Evolutionary conservation across 2,888 invertebrate species (phyloP), one percentile per base, ranked within the genome.

Genomic region (Malthinus flaveolus): DNA sequence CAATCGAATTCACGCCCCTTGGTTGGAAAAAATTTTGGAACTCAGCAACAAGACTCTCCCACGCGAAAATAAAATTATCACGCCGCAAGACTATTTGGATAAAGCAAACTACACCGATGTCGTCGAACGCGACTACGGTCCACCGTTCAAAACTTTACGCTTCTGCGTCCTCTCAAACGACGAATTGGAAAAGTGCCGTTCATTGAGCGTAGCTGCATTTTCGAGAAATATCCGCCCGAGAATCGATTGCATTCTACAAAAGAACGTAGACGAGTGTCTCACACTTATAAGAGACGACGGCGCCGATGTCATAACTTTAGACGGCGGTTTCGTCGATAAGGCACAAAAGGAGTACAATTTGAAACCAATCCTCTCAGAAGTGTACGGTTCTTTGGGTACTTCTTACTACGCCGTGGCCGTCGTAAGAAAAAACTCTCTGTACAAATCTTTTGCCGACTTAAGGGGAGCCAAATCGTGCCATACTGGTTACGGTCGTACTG

Each of bases 221-320:
- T 89, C 91, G 1, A 82, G 92, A 54, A 88, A 91, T 70, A 87
- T 91, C 37, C 82, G 92, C 5, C 95, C 95, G 0, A 85, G 87
- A 65, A 82, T 95, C 46, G 88, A 90, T 71, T 96, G 95, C 72
- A 80, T 89, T 1, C 80, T 83, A 62, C 85, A 89, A 39, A 80
- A 83, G 35, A 83, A 83, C 23, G 82, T 85, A 45, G 83, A 85
- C 7, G 84, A 83, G 32, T 93, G 92, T 73, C 78, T 91, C 70
- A 82, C 83, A 62, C 83, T 83, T 45, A 85, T 92, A 7, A 82
- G 84, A 69, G 84, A 86, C 65, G 86, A 87, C 62, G 85, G 85
- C 1, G 88, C 89, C 6, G 91, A 93, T 69, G 76, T 91, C 15
- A 84, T 88, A 11, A 83, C 87, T 0, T 80, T 91, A 4, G 88